Evolutionary conservation across 1,140 invertebrate genomes (phyloP), one percentile per base, ranked within the genome.

Genomic region (Anthonomus grandis): DNA sequence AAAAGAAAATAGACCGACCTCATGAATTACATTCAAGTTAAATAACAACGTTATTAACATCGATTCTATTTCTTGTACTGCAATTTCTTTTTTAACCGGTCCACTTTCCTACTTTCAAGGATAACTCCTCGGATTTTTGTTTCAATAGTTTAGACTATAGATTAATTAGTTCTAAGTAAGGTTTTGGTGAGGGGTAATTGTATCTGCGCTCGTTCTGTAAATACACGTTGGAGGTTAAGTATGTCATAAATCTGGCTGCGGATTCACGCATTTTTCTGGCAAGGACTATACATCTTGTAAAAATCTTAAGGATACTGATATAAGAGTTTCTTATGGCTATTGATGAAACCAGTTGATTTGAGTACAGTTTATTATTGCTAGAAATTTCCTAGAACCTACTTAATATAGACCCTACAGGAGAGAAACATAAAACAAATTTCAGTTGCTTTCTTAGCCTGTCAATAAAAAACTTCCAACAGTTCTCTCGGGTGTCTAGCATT

Each of bases 331-430:
- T 78, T 95, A 90, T 13, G 95, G 95, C 95, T 95, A 98, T 79
- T 96, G 93, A 70, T 97, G 93, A 74, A 97, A 97, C 95, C 95
- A 98, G 75, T 97, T 95, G 57, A 97, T 95, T 49, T 87, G 86
- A 10, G 94, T 96, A 68, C 91, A 93, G 74, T 95, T 97, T 59
- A 94, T 91, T 34, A 98, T 83, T 39, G 94, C 93, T 13, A 95
- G 95, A 75, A 97, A 98, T 78, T 97, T 95, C 60, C 95, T 81
- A 27, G 91, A 90, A 65, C 95, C 81, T 27, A 96, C 94, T 77
- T 46, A 97, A 77, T 5, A 93, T 96, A 18, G 88, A 91, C 17
- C 94, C 94, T 24, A 96, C 93, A 2, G 94, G 94, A 23, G 93
- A 96, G 75, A 96, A 97, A 70, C 93, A 97, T 4, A 97, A 75